Base-by-base conservation (phyloP, 2,888 invertebrate species). In the Ypsolopha scabrella region DNA sequence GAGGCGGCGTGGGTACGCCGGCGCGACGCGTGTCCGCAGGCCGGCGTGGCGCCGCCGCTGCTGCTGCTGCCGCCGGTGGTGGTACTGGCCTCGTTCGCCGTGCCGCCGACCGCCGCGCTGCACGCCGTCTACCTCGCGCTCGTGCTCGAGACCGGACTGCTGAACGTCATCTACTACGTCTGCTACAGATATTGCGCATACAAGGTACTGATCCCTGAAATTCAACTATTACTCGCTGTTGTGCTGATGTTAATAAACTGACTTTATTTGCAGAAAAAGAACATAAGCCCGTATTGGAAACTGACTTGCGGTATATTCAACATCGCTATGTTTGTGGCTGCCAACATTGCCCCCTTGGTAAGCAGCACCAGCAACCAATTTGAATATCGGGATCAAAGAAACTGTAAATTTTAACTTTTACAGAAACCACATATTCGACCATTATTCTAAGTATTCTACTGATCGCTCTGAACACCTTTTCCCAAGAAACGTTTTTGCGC, bases 11-110 rank as follows among this genome's bases (percentile, higher is more conserved):
- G 73, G 60, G 64, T 67, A 39, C 67, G 72, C 10, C 75, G 85
- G 14, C 63, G 57, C 11, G 80, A 80, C 54, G 72, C 73, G 34
- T 75, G 75, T 54, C 87, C 83, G 2, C 61, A 81, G 50, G 72
- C 79, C 7, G 67, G 75, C 38, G 70, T 70, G 10, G 71, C 72
- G 7, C 83, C 87, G 3, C 80, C 86, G n/a, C 68, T 87, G 55
- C 66, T 82, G 58, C 70, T 86, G 50, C 62, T 85, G 49, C 82
- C 88, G 10, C 77, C 87, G 0, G 78, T 88, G 53, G 62, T 75
- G 24, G 64, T 69, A 50, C 67, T 83, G 43, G 72, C 73, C 45
- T 68, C 65, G 60, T 79, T 81, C 60, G 77, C 80, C 10, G 71
- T 75, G 39, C 82, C 80, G 1, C 64, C 69, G 34, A 64, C 72